These are phyloP conservation scores for Acromyrmex charruanus DNA, from an alignment of 1,140 invertebrate genomes.

Conservation along the genomic window DNA sequence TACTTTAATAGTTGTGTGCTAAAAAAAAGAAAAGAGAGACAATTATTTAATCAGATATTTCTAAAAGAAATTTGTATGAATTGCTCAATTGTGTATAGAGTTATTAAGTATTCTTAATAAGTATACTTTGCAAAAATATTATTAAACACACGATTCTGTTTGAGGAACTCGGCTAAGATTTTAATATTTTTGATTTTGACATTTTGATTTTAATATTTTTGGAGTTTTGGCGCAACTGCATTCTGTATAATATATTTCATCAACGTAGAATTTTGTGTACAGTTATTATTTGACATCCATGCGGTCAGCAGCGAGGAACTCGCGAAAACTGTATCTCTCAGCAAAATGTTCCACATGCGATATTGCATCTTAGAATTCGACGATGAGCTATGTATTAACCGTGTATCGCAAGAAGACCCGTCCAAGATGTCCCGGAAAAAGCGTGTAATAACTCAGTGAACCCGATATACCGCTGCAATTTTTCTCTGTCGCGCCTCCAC, in stretches of 20 bases:
- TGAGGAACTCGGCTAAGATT: neutral
- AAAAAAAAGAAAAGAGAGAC: too few species aligned
- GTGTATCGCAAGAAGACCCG: slow-evolving; percentile 54
- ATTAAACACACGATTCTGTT: neutral
- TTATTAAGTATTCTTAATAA: neutral
- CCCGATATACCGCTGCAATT: slow-evolving; percentile 63
- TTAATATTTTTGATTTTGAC: neutral
- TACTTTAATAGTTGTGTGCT: too few species aligned
- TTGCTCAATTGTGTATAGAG: too few species aligned
- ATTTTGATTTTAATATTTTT: neutral
- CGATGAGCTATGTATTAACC: slow-evolving; percentile 64
- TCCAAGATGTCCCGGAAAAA: slow-evolving; percentile 59
- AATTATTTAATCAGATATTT: too few species aligned
- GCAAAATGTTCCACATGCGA: neutral
- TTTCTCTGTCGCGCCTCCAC: slow-evolving; percentile 67
- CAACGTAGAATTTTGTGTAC: neutral
- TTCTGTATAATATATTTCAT: neutral
- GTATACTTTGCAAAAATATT: neutral
- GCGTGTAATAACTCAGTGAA: slow-evolving; percentile 64
- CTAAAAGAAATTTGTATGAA: too few species aligned
- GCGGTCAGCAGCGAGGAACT: neutral
- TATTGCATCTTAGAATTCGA: slow-evolving; percentile 57
- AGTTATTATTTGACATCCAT: neutral
- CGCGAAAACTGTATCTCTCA: slow-evolving; percentile 18
- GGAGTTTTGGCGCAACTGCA: neutral